Conservation (phyloP, 1,140 invertebrate genomes). For the Dinoponera quadriceps region DNA sequence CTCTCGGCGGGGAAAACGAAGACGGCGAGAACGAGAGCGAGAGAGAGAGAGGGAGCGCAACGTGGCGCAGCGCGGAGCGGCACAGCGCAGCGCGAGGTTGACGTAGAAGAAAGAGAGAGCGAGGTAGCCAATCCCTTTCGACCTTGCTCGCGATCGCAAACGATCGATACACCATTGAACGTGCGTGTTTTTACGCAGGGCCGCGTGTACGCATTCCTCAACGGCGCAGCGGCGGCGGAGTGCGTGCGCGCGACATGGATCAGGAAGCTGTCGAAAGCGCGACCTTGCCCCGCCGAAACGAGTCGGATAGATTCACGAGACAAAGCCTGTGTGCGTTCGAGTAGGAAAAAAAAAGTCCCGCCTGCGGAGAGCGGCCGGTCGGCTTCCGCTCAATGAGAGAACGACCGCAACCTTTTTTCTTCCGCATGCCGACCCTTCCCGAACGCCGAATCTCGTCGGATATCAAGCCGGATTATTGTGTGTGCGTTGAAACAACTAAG, state of each 20-base stretch:
- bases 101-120: slow-evolving; percentile 59
- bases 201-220: slow-evolving; percentile 23
- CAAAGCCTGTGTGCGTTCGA: slow-evolving; percentile 3
- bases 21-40: not conserved
- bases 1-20: not conserved
- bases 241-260: slow-evolving; percentile 68
- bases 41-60: slow-evolving; percentile 17
- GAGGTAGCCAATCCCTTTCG: slow-evolving; percentile 78
- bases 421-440: not conserved
- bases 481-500: not conserved
- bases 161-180: slow-evolving; percentile 72
- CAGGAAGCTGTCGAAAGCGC: slow-evolving; percentile 77
- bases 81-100: slow-evolving; percentile 14
- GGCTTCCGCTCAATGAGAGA: slow-evolving; percentile 18
- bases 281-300: slow-evolving; percentile 70
- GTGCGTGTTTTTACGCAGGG: slow-evolving; percentile 41
- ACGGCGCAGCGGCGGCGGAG: slow-evolving; percentile 42
- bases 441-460: not conserved
- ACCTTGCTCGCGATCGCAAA: slow-evolving; percentile 79
- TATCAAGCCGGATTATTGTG: not conserved
- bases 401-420: not conserved
- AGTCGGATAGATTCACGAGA: slow-evolving; percentile 56
- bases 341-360: slow-evolving; percentile 20
- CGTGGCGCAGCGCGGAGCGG: slow-evolving; percentile 21
- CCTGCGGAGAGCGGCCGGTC: not conserved